These are phyloP conservation scores for Exephanes ischioxanthus DNA, from an alignment of 2,888 invertebrate genomes.

Conservation along the genomic window DNA sequence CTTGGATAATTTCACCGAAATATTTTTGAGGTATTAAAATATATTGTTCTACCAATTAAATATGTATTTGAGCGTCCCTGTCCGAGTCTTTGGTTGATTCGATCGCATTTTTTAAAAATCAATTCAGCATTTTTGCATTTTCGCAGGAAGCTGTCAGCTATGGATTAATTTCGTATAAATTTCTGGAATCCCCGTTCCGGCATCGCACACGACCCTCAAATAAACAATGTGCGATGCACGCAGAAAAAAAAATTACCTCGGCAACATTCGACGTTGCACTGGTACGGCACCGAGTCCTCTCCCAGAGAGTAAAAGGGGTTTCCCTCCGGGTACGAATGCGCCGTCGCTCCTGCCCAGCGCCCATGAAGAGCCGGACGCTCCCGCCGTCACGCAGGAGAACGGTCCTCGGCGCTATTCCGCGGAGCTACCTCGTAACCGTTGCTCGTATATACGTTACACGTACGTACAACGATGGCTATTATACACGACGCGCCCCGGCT, in stretches of 20 bases:
- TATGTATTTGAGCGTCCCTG: too few species aligned
- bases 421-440: constrained; percentile 63
- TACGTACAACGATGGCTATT: constrained; percentile 69
- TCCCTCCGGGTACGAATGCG: background rate
- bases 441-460: constrained; percentile 66
- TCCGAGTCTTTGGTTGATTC: too few species aligned
- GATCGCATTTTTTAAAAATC: too few species aligned
- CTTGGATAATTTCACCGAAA: too few species aligned
- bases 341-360: background rate
- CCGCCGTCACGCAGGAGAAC: background rate
- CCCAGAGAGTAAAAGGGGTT: background rate
- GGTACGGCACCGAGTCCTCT: background rate
- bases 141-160: too few species aligned
- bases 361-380: background rate
- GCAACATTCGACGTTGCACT: background rate
- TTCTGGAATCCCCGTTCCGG: background rate
- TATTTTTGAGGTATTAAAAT: too few species aligned
- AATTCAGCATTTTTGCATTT: too few species aligned
- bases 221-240: background rate
- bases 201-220: background rate
- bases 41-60: too few species aligned
- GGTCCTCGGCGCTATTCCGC: constrained; percentile 1
- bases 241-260: background rate
- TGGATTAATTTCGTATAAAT: too few species aligned
- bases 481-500: constrained; percentile 71